A percentile compares a stretch with the other conserved stretches of the same genome.
phyloP scores from a whole-genome alignment of 2,113 vertebrate genomes.

The Chloropsis hardwickii region DNA sequence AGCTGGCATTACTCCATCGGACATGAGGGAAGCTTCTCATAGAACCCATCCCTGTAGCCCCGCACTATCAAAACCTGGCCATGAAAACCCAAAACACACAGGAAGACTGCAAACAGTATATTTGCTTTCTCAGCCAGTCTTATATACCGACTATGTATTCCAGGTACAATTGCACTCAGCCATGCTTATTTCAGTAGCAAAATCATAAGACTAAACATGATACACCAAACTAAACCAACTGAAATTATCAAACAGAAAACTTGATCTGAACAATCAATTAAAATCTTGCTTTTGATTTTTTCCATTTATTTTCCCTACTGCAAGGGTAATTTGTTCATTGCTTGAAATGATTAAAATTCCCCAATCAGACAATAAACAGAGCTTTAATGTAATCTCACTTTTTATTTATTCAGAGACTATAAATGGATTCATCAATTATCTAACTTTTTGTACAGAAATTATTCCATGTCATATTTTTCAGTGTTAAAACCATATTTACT shows the following conservation, averaged over 20 bases:
- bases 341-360: neutral
- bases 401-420: neutral
- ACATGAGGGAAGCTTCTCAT: neutral
- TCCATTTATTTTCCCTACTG: neutral
- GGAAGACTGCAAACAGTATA: neutral
- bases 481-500: neutral
- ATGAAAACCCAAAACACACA: neutral
- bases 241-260: neutral
- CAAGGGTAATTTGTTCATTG: neutral
- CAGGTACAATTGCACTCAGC: neutral
- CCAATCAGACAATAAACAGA: neutral
- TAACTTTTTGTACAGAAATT: neutral
- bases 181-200: neutral
- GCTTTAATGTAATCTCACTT: neutral
- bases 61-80: neutral
- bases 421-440: neutral
- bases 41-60: neutral
- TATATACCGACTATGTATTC: neutral
- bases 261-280: neutral
- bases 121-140: neutral
- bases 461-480: neutral
- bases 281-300: neutral
- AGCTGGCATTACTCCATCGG: rapidly evolving
- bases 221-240: neutral
- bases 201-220: neutral